Conservation (phyloP, 23 tunicate genomes). For the Halocynthia roretzi region DNA sequence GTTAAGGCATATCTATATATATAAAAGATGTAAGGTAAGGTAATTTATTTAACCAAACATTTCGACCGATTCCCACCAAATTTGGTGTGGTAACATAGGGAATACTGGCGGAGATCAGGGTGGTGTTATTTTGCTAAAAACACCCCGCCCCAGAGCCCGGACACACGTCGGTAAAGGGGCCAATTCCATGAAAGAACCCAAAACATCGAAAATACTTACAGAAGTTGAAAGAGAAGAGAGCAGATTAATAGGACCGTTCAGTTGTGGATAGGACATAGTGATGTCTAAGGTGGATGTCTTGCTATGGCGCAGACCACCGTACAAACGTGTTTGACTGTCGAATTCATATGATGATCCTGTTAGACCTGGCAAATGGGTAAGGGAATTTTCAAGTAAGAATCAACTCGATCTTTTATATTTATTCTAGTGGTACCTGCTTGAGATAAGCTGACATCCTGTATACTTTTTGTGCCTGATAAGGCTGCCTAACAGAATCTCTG, state of each 20-base stretch:
- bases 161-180: not conserved
- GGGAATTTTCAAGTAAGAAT: constrained; percentile 2
- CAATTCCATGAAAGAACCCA: not conserved
- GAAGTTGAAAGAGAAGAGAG: constrained; percentile 7
- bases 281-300: constrained; percentile 24
- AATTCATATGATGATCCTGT: constrained; percentile 8
- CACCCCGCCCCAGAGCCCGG: not conserved
- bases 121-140: constrained; percentile 1
- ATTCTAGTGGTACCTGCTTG: not conserved
- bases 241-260: constrained; percentile 15
- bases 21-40: too few relatives aligned
- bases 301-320: constrained; percentile 42
- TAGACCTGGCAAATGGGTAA: constrained; percentile 10
- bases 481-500: too few relatives aligned
- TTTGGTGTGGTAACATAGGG: too few relatives aligned
- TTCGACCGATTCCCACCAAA: too few relatives aligned
- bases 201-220: not conserved
- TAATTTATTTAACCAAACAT: too few relatives aligned
- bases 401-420: not conserved
- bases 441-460: not conserved
- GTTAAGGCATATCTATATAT: not conserved
- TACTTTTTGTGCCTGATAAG: too few relatives aligned
- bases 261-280: constrained; percentile 19
- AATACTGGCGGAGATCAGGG: too few relatives aligned
- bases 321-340: constrained; percentile 30